These are phyloP conservation scores for Talpa occidentalis DNA, from an alignment of 2,113 vertebrate species.

Conservation along the genomic window DNA sequence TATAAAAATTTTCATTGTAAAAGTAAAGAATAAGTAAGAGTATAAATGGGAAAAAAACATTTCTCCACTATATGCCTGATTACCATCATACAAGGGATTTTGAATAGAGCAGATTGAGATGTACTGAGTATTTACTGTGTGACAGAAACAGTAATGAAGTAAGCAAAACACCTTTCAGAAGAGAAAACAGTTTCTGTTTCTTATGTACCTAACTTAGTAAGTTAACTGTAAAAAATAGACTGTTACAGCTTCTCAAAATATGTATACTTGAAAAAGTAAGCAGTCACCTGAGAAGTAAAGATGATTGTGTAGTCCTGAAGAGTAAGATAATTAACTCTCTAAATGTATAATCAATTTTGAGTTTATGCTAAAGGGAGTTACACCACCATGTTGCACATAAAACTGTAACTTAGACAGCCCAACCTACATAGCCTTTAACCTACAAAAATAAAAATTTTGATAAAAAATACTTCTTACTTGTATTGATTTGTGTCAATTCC, in stretches of 20 bases:
- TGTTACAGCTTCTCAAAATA: conserved; percentile 2
- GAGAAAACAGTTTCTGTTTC: neutral
- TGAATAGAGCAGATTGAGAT: neutral
- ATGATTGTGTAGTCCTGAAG: neutral
- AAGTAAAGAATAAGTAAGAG: neutral
- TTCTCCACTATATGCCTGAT: neutral
- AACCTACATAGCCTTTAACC: neutral
- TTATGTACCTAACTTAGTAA: neutral
- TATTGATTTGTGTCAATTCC: conserved; percentile 29
- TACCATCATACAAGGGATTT: neutral
- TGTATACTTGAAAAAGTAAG: neutral
- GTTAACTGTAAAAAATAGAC: neutral
- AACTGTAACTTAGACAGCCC: neutral
- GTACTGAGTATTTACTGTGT: neutral
- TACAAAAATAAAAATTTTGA: neutral
- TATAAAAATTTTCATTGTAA: neutral
- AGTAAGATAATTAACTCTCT: neutral
- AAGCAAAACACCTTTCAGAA: conserved; percentile 40
- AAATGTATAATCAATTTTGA: neutral
- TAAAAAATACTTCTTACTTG: neutral
- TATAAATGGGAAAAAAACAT: neutral
- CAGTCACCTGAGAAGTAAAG: neutral
- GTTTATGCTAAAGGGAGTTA: neutral
- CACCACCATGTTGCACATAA: neutral
- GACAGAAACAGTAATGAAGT: neutral